A percentile compares a stretch with the other conserved stretches of the same genome.
phyloP scores from a whole-genome alignment of 2,888 invertebrate genomes.

The Pristionchus maxplancki region DNA sequence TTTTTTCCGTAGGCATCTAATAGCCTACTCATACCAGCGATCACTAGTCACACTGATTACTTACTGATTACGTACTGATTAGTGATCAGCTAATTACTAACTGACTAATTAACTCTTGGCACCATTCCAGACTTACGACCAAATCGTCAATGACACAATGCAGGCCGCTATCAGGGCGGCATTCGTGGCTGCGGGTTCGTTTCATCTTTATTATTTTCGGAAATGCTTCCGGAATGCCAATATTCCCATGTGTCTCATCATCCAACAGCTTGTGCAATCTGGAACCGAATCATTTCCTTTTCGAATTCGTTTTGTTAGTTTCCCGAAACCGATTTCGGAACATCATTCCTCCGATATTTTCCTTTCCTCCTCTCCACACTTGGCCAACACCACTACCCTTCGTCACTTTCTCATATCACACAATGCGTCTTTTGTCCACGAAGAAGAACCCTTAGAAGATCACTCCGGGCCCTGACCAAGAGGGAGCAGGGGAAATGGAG shows the following conservation, averaged over 20 bases:
- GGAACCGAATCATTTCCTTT: not conserved
- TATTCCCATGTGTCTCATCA: not conserved
- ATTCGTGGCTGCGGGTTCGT: not conserved
- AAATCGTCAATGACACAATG: slow-evolving; percentile 30
- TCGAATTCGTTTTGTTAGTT: not conserved
- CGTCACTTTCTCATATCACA: slow-evolving; percentile 15
- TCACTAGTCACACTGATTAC: not conserved
- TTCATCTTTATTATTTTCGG: not conserved
- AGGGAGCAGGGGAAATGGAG: not conserved
- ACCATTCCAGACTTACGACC: slow-evolving; percentile 13
- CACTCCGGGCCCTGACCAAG: not conserved
- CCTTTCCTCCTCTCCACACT: not conserved
- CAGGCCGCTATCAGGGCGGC: slow-evolving; percentile 20
- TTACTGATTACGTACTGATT: too few relatives aligned
- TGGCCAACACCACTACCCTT: not conserved
- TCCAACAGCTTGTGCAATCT: not conserved
- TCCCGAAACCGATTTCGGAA: not conserved
- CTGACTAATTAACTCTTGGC: not conserved
- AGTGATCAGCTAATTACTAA: not conserved
- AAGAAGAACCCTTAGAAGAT: not conserved
- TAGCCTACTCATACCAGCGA: not conserved
- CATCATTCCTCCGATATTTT: not conserved
- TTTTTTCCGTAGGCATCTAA: not conserved
- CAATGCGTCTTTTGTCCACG: not conserved
- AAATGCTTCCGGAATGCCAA: not conserved